Evolutionary conservation across 2,113 vertebrate species (phyloP).

Genomic region (Carassius gibelio): DNA sequence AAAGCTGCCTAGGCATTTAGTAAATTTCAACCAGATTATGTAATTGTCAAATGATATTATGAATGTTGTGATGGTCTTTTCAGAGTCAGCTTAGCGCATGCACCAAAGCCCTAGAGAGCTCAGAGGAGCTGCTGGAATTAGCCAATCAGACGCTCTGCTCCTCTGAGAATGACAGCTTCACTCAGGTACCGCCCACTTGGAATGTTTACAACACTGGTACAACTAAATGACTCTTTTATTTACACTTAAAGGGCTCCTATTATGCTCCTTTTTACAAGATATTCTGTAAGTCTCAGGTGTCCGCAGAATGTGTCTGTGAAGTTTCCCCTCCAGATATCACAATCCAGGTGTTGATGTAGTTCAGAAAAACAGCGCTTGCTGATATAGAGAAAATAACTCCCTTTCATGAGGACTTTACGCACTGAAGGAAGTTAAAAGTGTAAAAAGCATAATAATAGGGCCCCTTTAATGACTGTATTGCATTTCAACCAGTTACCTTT

Average conservation of each 20-base stretch:
- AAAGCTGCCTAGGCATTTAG: not conserved
- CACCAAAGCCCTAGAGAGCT: conserved; percentile 92
- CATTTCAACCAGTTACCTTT: not conserved
- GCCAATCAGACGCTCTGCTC: conserved; percentile 91
- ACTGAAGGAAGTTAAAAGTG: not conserved
- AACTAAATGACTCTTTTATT: not conserved
- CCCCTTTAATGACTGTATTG: not conserved
- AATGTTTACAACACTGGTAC: not conserved
- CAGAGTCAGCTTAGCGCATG: conserved; percentile 90
- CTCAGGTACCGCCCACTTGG: conserved; percentile 76
- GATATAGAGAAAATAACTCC: not conserved
- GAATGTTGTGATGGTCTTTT: not conserved
- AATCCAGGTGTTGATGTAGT: too few species aligned
- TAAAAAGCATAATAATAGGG: not conserved
- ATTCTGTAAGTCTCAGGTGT: too few species aligned
- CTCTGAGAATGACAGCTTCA: conserved; percentile 79
- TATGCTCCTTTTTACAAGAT: too few species aligned
- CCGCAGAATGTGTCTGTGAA: too few species aligned
- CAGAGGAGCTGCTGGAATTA: conserved; percentile 90
- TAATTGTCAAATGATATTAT: conserved; percentile 35
- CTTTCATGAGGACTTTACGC: too few species aligned
- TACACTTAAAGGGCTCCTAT: not conserved
- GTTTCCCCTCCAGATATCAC: too few species aligned
- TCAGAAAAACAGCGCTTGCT: not conserved
- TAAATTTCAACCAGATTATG: not conserved